Percentiles rank a stretch among this genome's conserved stretches.
Conservation (phyloP, 2,797 vertebrate species). For the Argya squamiceps region DNA sequence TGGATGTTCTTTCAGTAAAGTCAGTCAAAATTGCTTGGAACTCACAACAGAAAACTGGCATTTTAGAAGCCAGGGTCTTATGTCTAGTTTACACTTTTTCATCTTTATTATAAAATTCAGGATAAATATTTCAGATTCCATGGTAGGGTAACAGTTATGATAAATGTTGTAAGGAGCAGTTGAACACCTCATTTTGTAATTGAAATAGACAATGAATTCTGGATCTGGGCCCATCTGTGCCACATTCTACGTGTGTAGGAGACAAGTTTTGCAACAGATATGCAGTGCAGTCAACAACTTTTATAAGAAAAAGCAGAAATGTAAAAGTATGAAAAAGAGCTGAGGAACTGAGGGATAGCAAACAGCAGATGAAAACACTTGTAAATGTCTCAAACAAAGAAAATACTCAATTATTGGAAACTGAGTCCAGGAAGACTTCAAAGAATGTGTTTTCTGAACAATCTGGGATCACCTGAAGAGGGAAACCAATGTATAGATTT, state of each 20-base stretch:
- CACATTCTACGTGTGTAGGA: neutral
- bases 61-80: neutral
- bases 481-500: neutral
- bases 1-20: neutral
- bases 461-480: neutral
- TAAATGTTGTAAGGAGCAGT: neutral
- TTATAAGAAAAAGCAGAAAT: neutral
- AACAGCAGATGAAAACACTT: neutral
- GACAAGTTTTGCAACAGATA: neutral
- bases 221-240: neutral
- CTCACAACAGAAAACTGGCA: neutral
- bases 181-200: neutral
- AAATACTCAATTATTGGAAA: neutral
- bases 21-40: neutral
- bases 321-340: fast-evolving
- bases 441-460: neutral
- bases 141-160: neutral
- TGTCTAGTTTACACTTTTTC: neutral
- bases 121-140: neutral
- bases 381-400: neutral
- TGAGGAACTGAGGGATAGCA: neutral
- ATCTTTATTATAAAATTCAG: neutral
- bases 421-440: neutral
- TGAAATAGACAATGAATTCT: neutral
- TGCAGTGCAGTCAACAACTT: neutral